Evolutionary conservation across 1,140 invertebrate species (phyloP).

Genomic region (Pogonomyrmex californicus): DNA sequence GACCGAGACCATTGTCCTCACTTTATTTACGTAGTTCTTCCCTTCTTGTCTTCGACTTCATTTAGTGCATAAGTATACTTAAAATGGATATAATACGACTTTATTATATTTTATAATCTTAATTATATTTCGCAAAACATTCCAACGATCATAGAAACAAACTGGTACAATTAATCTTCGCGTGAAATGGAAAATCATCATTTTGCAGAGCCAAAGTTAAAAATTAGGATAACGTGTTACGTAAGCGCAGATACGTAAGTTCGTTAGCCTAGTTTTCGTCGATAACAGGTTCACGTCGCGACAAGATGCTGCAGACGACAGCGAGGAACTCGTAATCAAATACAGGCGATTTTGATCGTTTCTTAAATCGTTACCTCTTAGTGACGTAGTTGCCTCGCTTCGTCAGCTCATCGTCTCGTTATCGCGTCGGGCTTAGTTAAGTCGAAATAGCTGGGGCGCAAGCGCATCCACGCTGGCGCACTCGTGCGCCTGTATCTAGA

Average conservation of each 20-base stretch:
- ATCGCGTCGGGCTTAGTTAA: slow-evolving; percentile 49
- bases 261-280: not conserved
- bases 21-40: not conserved
- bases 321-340: slow-evolving; percentile 19
- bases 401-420: slow-evolving; percentile 54
- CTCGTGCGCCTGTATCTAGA: slow-evolving; percentile 54
- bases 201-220: not conserved
- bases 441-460: slow-evolving; percentile 17
- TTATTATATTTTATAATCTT: not conserved
- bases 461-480: slow-evolving; percentile 28
- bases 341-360: not conserved
- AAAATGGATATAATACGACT: not conserved
- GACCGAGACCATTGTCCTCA: slow-evolving; percentile 18
- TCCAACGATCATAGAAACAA: not conserved
- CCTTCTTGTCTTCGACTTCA: not conserved
- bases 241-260: not conserved
- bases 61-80: not conserved
- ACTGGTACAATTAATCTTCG: not conserved
- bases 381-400: slow-evolving; percentile 2
- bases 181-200: not conserved
- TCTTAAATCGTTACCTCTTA: slow-evolving; percentile 44
- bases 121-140: not conserved
- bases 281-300: not conserved
- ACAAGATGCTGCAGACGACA: slow-evolving; percentile 8
- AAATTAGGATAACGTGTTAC: not conserved